These are phyloP conservation scores for Elaphurus davidianus DNA, from an alignment of 2,113 vertebrate genomes.

Conservation along the genomic window DNA sequence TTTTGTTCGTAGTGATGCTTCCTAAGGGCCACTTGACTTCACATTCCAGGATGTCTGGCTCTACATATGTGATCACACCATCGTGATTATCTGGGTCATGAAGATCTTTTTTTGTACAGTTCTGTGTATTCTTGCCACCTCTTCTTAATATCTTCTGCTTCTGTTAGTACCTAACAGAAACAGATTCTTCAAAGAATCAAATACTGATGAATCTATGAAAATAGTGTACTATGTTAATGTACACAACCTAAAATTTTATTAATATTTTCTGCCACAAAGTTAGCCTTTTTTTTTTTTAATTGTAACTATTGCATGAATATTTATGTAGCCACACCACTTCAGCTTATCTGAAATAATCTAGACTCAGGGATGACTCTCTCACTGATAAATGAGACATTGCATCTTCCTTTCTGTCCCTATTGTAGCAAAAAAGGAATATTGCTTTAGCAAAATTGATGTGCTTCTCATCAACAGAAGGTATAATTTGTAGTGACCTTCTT, in stretches of 20 bases:
- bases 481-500: background rate
- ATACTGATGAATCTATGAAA: too few species aligned
- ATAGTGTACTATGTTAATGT: too few species aligned
- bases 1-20: too few species aligned
- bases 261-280: background rate
- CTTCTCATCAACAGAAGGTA: background rate
- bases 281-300: background rate
- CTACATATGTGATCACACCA: too few species aligned
- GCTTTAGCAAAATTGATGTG: background rate
- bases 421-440: background rate
- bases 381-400: background rate
- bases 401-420: background rate
- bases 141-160: too few species aligned
- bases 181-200: background rate
- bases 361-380: background rate
- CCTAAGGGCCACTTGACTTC: too few species aligned
- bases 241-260: background rate
- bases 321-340: background rate
- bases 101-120: too few species aligned
- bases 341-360: background rate
- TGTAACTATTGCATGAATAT: background rate
- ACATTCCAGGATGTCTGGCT: too few species aligned
- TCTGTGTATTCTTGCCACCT: too few species aligned
- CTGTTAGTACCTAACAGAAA: background rate
- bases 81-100: too few species aligned